phyloP scores from a whole-genome alignment of 1,140 invertebrate species.

The Melipona quadrifasciata region DNA sequence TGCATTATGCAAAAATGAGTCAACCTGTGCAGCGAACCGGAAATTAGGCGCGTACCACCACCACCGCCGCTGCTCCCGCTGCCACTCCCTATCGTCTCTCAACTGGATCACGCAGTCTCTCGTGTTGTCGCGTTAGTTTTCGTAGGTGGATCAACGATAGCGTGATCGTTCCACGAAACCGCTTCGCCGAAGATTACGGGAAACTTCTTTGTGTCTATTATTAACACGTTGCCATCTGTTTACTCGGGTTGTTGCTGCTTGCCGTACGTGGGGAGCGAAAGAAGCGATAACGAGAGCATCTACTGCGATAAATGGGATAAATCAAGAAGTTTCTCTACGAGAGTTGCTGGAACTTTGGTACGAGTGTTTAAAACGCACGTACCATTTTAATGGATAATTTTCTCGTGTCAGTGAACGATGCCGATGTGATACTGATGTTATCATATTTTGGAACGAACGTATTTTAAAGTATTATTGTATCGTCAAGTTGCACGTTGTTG shows the following conservation, averaged over 20 bases:
- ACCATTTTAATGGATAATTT: no score
- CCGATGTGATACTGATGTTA: neutral
- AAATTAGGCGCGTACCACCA: constrained; percentile 58
- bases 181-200: neutral
- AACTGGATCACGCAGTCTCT: neutral
- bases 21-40: constrained; percentile 59
- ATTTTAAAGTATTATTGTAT: neutral
- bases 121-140: neutral
- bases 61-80: no score
- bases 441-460: neutral
- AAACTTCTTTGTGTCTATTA: constrained; percentile 9
- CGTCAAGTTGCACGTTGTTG: no score
- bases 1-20: constrained; percentile 76
- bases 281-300: constrained; percentile 1
- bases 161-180: constrained; percentile 44
- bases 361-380: neutral
- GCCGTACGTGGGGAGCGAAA: neutral
- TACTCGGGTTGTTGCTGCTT: neutral
- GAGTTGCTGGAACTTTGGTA: neutral
- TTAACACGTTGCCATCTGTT: constrained; percentile 9
- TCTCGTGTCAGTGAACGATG: neutral
- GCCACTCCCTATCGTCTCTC: neutral
- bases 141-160: constrained; percentile 23
- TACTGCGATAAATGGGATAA: neutral
- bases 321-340: neutral